Conservation (phyloP, 2,797 vertebrate species). For the Tapirus indicus region DNA sequence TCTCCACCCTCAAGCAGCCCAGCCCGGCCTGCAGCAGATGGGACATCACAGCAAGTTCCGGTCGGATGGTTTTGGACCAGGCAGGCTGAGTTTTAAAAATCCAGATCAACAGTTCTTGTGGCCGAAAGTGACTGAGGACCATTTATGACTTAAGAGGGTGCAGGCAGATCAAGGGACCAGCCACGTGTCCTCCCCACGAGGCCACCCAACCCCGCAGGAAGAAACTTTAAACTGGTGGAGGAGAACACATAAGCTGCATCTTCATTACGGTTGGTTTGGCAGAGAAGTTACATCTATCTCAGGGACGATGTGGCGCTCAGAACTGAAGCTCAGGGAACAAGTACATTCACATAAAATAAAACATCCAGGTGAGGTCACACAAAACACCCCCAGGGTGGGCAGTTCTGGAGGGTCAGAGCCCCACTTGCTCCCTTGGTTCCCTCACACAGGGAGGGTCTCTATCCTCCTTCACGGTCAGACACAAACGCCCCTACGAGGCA, state of each 20-base stretch:
- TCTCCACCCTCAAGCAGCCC: neutral
- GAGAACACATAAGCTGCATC: neutral
- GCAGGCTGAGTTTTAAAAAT: neutral
- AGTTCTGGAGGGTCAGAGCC: neutral
- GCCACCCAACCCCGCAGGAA: too few relatives aligned
- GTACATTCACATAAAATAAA: neutral
- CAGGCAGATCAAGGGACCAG: too few relatives aligned
- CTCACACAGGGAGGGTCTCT: neutral
- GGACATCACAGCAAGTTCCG: neutral
- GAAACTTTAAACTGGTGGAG: neutral
- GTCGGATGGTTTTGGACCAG: neutral
- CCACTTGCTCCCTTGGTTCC: neutral
- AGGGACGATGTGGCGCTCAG: fast-evolving
- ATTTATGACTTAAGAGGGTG: neutral
- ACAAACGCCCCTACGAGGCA: neutral
- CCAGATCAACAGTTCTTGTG: neutral
- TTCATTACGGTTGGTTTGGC: neutral
- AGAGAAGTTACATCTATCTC: neutral
- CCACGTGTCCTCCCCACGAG: too few relatives aligned
- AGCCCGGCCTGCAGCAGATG: too few relatives aligned
- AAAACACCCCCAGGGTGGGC: neutral
- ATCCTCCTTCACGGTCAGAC: neutral
- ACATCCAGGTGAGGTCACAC: neutral
- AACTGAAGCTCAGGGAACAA: neutral
- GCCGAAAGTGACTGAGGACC: neutral